These are phyloP conservation scores for Amazona ochrocephala DNA, from an alignment of 2,797 vertebrate genomes.

Conservation along the genomic window DNA sequence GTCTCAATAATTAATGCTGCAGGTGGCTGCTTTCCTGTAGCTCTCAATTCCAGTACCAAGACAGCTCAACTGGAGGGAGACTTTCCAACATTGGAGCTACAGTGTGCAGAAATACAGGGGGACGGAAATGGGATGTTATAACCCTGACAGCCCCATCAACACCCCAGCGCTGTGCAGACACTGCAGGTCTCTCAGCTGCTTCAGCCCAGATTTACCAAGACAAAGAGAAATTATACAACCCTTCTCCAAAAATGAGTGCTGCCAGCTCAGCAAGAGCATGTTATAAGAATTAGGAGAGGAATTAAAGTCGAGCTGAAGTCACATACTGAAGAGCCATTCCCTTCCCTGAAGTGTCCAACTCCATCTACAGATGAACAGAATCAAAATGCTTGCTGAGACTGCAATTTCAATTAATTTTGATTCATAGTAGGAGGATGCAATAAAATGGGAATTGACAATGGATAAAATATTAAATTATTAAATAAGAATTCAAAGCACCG, in stretches of 20 bases:
- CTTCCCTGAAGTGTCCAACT: background rate
- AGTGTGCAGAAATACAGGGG: accelerated
- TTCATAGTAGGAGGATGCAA: background rate
- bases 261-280: background rate
- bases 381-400: background rate
- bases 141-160: background rate
- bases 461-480: background rate
- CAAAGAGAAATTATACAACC: background rate
- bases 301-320: background rate
- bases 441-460: background rate
- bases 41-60: background rate
- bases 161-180: accelerated
- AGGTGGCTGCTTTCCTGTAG: slow-evolving; percentile 2
- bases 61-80: background rate
- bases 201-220: background rate
- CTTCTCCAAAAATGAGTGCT: background rate
- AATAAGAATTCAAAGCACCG: background rate
- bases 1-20: slow-evolving; percentile 29
- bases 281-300: background rate
- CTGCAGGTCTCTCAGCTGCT: background rate
- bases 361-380: background rate
- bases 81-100: background rate
- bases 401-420: background rate
- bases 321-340: background rate
- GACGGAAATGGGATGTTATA: background rate